Conservation (phyloP, 2,888 invertebrate species). For the Automeris io region DNA sequence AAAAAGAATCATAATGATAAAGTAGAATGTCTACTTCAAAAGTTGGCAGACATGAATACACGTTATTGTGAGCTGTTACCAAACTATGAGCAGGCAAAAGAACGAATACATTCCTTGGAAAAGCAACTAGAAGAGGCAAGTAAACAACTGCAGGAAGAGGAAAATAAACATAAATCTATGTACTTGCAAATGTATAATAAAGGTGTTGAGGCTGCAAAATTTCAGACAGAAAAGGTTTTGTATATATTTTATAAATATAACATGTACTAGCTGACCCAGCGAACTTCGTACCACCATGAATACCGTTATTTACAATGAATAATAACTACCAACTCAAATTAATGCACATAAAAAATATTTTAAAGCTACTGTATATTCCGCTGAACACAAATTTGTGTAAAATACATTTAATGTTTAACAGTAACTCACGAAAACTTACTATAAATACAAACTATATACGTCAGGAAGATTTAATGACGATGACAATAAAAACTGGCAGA, state of each 20-base stretch:
- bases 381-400: too few relatives aligned
- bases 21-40: constrained; percentile 83
- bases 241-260: constrained; percentile 3
- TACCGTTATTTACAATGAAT: too few relatives aligned
- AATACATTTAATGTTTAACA: too few relatives aligned
- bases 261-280: too few relatives aligned
- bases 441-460: too few relatives aligned
- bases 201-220: constrained; percentile 86
- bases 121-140: constrained; percentile 83
- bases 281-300: neutral
- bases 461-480: too few relatives aligned
- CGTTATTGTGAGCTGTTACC: constrained; percentile 87
- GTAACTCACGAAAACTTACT: too few relatives aligned
- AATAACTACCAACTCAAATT: too few relatives aligned
- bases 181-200: constrained; percentile 90
- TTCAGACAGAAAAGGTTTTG: constrained; percentile 82
- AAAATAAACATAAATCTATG: constrained; percentile 84
- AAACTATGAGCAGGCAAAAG: constrained; percentile 85
- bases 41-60: constrained; percentile 84
- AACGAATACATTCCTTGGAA: constrained; percentile 82
- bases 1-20: constrained; percentile 88
- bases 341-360: too few relatives aligned
- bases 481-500: too few relatives aligned
- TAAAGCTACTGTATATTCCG: too few relatives aligned
- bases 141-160: constrained; percentile 82